These are phyloP conservation scores for Megathymus violae DNA, from an alignment of 1,140 invertebrate genomes.

Conservation along the genomic window DNA sequence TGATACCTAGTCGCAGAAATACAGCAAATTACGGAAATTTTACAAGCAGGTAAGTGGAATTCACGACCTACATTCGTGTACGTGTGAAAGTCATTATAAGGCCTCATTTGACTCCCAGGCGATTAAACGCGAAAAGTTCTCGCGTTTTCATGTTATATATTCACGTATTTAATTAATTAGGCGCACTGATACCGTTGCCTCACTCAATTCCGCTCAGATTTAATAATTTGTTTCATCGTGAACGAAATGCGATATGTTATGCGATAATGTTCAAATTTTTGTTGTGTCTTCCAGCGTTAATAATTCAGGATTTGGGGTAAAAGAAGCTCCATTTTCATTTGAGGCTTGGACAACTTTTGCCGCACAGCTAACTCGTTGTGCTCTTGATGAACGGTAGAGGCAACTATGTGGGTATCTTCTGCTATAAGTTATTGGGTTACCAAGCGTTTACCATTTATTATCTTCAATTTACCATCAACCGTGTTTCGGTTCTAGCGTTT, in stretches of 20 bases:
- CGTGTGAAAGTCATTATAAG: conserved; percentile 28
- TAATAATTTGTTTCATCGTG: background rate
- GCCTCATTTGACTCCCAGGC: conserved; percentile 27
- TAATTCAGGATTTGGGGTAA: too few species aligned
- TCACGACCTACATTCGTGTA: conserved; percentile 12
- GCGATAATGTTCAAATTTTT: too few species aligned
- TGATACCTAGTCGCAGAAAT: background rate
- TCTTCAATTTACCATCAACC: too few species aligned
- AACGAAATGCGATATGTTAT: background rate
- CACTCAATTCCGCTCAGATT: conserved; percentile 40
- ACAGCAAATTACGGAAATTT: background rate
- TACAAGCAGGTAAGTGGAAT: conserved; percentile 13
- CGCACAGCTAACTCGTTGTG: too few species aligned
- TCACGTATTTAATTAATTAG: conserved; percentile 58
- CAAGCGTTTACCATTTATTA: too few species aligned
- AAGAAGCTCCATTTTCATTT: too few species aligned
- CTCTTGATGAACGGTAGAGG: too few species aligned
- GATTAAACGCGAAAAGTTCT: conserved; percentile 43
- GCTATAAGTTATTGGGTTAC: too few species aligned
- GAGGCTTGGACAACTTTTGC: too few species aligned
- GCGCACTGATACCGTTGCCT: conserved; percentile 38
- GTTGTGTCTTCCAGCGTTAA: too few species aligned
- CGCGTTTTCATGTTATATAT: conserved; percentile 44
- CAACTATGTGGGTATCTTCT: too few species aligned
- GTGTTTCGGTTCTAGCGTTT: too few species aligned